These are phyloP conservation scores for Drosophila stalkeri DNA, from an alignment of 2,888 invertebrate genomes.

Conservation along the genomic window DNA sequence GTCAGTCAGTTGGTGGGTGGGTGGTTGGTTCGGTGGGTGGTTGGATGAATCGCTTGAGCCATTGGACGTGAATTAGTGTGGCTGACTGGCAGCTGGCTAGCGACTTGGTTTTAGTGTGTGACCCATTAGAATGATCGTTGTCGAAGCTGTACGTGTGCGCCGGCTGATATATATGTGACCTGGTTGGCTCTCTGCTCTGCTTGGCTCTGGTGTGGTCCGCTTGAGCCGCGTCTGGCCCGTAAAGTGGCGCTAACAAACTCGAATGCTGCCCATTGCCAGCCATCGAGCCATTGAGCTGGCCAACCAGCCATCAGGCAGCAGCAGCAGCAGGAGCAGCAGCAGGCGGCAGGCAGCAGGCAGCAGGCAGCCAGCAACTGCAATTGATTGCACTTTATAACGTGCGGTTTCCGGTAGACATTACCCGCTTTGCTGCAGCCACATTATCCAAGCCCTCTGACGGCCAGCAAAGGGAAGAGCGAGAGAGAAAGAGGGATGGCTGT, in stretches of 20 bases:
- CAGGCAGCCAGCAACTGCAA: conserved; percentile 68
- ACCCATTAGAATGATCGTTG: conserved; percentile 80
- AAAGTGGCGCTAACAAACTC: conserved; percentile 74
- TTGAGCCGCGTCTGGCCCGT: conserved; percentile 51
- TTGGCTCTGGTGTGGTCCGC: conserved; percentile 17
- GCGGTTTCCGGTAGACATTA: conserved; percentile 81
- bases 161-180: conserved; percentile 72
- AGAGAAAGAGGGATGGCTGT: not conserved
- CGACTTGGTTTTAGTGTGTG: conserved; percentile 71
- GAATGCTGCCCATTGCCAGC: conserved; percentile 59
- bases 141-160: conserved; percentile 75
- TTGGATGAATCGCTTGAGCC: conserved; percentile 60
- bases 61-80: conserved; percentile 72
- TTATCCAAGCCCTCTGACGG: conserved; percentile 49
- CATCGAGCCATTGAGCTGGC: conserved; percentile 14
- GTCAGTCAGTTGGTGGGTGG: conserved; percentile 16
- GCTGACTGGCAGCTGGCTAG: conserved; percentile 56
- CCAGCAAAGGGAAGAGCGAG: conserved; percentile 15
- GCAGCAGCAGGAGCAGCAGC: not conserved
- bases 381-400: conserved; percentile 82
- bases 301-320: conserved; percentile 33
- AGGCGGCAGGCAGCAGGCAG: conserved; percentile 37
- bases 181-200: conserved; percentile 37
- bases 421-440: conserved; percentile 70
- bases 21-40: conserved; percentile 15